A percentile compares a stretch with the other conserved stretches of the same genome.
These are phyloP conservation scores for Paedocypris sp. DNA, from an alignment of 2,113 vertebrate genomes.

Conservation along the genomic window DNA sequence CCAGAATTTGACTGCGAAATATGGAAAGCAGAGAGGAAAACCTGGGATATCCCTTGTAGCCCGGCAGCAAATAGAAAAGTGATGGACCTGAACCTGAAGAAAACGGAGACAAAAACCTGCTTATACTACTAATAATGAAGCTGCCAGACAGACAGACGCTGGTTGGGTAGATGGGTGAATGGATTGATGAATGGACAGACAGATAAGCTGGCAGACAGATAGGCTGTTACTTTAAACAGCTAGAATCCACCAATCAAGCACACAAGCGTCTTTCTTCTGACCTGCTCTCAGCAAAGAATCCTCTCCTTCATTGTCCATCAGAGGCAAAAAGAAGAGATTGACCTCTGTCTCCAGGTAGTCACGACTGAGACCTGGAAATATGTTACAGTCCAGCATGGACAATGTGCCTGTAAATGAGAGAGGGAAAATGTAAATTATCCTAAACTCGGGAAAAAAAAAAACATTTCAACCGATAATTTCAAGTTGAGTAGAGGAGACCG, in stretches of 20 bases:
- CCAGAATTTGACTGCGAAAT: constrained; percentile 76
- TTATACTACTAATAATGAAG: no score
- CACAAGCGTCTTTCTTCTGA: constrained; percentile 23
- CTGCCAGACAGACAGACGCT: no score
- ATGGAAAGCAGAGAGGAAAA: constrained; percentile 75
- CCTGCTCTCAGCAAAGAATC: constrained; percentile 69
- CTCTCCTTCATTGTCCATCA: constrained; percentile 70
- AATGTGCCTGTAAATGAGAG: constrained; percentile 60
- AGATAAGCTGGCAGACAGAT: no score
- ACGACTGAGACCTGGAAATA: constrained; percentile 73
- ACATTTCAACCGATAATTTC: background rate
- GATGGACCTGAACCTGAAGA: constrained; percentile 62
- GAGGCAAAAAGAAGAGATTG: constrained; percentile 78
- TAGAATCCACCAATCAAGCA: background rate
- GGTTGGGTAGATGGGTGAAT: no score
- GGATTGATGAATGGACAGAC: no score
- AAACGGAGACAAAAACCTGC: no score
- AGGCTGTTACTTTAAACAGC: no score
- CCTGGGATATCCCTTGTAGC: constrained; percentile 75
- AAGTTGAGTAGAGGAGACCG: background rate
- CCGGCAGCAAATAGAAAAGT: constrained; percentile 76
- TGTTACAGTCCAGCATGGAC: constrained; percentile 81
- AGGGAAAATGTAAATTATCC: background rate
- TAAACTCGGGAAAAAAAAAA: background rate
- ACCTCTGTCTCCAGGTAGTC: constrained; percentile 74